phyloP scores from a whole-genome alignment of 2,797 vertebrate species.

The Scomberomorus guttatus region DNA sequence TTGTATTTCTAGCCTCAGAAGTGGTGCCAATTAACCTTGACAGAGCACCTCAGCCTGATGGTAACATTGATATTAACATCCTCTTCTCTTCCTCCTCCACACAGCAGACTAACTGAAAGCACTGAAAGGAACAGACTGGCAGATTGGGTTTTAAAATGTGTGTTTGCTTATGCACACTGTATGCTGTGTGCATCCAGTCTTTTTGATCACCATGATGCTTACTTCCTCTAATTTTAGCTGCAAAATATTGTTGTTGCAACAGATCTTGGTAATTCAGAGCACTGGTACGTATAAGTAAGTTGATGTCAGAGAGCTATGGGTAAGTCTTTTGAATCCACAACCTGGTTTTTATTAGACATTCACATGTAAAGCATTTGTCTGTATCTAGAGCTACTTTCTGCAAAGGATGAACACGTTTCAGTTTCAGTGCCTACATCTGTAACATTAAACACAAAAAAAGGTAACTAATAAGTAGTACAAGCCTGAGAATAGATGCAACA shows the following conservation, averaged over 20 bases:
- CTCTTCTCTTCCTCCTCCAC: neutral
- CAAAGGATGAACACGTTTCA: neutral
- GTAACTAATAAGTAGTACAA: neutral
- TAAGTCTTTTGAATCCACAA: neutral
- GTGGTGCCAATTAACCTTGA: slow-evolving; percentile 40
- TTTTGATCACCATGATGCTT: neutral
- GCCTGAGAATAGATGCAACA: neutral
- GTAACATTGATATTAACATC: neutral
- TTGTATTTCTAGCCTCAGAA: neutral
- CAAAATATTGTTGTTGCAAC: neutral
- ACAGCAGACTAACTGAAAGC: neutral
- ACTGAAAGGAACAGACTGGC: neutral
- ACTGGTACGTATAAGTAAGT: neutral
- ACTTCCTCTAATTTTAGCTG: too few species aligned
- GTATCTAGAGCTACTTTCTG: too few species aligned
- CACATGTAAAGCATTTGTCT: neutral
- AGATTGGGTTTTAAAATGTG: too few species aligned
- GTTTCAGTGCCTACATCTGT: neutral
- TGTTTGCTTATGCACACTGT: too few species aligned
- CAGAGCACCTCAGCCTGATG: slow-evolving; percentile 3
- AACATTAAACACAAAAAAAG: neutral
- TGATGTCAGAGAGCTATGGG: neutral
- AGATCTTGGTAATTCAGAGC: neutral
- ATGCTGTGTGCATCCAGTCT: too few species aligned
- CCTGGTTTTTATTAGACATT: neutral